These are phyloP conservation scores for Pedionomus torquatus DNA, from an alignment of 2,113 vertebrate species.

Conservation along the genomic window DNA sequence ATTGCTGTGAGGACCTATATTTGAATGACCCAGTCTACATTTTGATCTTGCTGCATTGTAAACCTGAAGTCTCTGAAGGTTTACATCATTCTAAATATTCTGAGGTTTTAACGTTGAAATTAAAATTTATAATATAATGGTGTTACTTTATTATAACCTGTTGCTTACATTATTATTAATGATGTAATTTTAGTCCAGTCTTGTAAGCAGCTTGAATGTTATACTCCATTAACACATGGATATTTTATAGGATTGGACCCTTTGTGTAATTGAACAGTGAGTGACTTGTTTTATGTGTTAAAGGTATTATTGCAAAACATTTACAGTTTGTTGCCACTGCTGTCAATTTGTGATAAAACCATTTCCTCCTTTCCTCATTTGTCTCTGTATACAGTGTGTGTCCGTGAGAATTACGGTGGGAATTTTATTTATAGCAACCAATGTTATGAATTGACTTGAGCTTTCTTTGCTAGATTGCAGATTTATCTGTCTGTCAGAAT, in stretches of 20 bases:
- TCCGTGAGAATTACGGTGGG: neutral
- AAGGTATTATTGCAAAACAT: neutral
- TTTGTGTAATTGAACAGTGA: neutral
- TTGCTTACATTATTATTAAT: neutral
- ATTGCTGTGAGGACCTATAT: neutral
- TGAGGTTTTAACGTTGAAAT: neutral
- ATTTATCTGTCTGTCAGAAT: neutral
- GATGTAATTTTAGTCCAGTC: neutral
- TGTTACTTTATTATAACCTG: neutral
- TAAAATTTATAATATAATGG: neutral
- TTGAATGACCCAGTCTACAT: neutral
- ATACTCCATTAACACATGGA: neutral
- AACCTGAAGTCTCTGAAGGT: neutral
- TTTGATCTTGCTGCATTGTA: neutral
- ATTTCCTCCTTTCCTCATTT: neutral
- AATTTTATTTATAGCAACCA: constrained; percentile 11
- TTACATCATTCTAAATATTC: neutral
- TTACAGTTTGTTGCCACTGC: neutral
- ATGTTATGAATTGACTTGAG: neutral
- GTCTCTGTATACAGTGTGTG: neutral
- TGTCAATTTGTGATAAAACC: neutral
- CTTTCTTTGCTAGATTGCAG: neutral
- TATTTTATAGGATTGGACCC: neutral
- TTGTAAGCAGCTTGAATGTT: neutral
- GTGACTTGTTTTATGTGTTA: neutral